Base-by-base conservation (phyloP, 92 coral and sea anemone genomes). In the Phenganax subtilis region DNA sequence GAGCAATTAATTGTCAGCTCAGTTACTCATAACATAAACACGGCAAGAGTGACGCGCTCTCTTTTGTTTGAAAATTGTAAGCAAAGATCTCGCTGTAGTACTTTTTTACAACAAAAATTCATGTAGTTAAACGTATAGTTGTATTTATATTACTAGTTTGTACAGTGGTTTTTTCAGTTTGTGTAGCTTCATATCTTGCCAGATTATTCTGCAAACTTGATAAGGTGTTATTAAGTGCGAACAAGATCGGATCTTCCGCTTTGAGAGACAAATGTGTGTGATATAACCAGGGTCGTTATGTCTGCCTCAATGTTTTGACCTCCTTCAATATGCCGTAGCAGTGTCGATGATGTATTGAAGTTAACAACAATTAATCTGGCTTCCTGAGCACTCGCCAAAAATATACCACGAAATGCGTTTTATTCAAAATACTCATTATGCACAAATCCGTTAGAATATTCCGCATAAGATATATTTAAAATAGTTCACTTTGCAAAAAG, bases 1-100 rank as follows among this genome's bases (percentile, higher is more conserved):
- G 58, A 76, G 81, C 81, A 76, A 76, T 76, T 76, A 76, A 58
- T 76, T 76, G 81, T 76, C 56, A 60, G 54, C 69, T 59, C 54
- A 44, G 58, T 76, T 76, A 52, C 55, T 64, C 64, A 44, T 76
- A 76, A 76, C 8, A 59, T 76, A 76, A 76, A 57, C 69, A 57
- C 55, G 55, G 16, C 64, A 30, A 2, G 52, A 69, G 14, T 17
- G 29, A 56, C 51, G 55, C 52, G 77, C 58, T 6, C 61, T 54
- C 37, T 51, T 15, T 12, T 28, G 80, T 51, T 3, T 51, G 12
- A 11, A 57, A 6, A 17, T 7, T 20, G 9, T 52, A 25, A 55
- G 67, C 47, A 55, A 75, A 27, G 14, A 3, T 5, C 9, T 65
- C 15, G 15, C 47, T 37, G 47, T 37, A 2, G 47, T 37, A 1